Conservation (phyloP, 2,888 invertebrate genomes). For the Euproctis similis region DNA sequence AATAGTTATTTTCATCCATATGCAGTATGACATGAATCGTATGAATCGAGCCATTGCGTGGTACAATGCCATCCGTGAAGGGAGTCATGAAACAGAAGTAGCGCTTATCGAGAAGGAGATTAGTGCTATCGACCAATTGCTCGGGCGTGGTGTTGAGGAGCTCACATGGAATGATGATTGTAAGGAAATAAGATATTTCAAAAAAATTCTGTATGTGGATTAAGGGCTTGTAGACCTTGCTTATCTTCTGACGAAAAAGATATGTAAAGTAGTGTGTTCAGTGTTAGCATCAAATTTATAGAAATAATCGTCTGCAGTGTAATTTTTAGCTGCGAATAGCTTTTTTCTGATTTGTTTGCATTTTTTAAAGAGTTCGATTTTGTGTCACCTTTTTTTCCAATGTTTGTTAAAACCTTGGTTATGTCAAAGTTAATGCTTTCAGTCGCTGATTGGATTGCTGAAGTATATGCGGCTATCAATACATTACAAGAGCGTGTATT, state of each 20-base stretch:
- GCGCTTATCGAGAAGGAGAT: constrained; percentile 86
- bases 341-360: not conserved
- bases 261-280: no score
- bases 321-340: not conserved
- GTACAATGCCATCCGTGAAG: constrained; percentile 87
- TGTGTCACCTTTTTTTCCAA: no score
- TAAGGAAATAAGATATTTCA: constrained; percentile 65
- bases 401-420: no score
- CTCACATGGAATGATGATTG: constrained; percentile 89
- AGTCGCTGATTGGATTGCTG: constrained; percentile 82
- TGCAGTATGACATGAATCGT: constrained; percentile 71
- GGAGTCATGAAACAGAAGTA: constrained; percentile 85
- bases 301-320: no score
- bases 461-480: constrained; percentile 80
- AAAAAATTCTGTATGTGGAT: no score
- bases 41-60: constrained; percentile 80
- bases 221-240: no score
- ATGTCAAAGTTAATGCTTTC: constrained; percentile 9
- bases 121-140: constrained; percentile 80
- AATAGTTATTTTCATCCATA: not conserved
- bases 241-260: no score
- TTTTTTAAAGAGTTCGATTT: no score
- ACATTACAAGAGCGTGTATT: constrained; percentile 82
- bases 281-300: no score
- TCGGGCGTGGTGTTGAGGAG: constrained; percentile 80